A percentile compares a stretch with the other conserved stretches of the same genome.
Evolutionary conservation across 2,888 invertebrate genomes (phyloP).

Genomic region (Fissipunctia ypsillon): DNA sequence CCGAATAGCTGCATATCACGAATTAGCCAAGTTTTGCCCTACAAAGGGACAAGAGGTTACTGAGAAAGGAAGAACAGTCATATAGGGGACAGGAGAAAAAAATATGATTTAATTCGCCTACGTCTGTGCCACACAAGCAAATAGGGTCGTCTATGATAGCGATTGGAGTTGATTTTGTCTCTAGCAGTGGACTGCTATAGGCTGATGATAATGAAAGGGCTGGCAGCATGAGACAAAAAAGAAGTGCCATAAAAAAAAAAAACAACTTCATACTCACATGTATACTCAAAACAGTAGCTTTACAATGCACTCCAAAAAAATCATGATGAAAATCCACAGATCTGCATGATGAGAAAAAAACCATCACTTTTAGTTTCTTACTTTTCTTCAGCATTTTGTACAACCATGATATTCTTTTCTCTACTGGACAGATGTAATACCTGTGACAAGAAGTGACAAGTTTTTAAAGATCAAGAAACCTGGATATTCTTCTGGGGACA

Average conservation of each 20-base stretch:
- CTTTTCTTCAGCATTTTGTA: constrained; percentile 99
- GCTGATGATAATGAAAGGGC: background rate
- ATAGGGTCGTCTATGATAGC: too few species aligned
- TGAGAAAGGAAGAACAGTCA: too few species aligned
- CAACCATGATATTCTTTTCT: constrained; percentile 96
- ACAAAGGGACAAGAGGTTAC: too few species aligned
- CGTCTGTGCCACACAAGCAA: too few species aligned
- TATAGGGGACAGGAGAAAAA: too few species aligned
- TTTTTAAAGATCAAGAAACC: background rate
- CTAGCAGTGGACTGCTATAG: background rate
- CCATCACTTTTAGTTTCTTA: constrained; percentile 97
- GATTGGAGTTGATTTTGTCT: too few species aligned
- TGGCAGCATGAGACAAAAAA: background rate
- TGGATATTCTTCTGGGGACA: background rate
- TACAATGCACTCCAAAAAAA: constrained; percentile 96
- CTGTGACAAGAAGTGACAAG: constrained; percentile 70
- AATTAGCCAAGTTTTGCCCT: too few species aligned
- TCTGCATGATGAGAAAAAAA: constrained; percentile 99
- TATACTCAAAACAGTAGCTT: constrained; percentile 97
- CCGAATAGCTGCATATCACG: too few species aligned
- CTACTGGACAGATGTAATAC: constrained; percentile 97
- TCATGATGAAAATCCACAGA: constrained; percentile 98
- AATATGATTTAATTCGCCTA: too few species aligned
- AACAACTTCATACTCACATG: constrained; percentile 93
- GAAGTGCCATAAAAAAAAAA: background rate